Percentiles rank a stretch among this genome's conserved stretches.
phyloP scores from a whole-genome alignment of 2,113 vertebrate genomes.

The Chionodraco myersi region DNA sequence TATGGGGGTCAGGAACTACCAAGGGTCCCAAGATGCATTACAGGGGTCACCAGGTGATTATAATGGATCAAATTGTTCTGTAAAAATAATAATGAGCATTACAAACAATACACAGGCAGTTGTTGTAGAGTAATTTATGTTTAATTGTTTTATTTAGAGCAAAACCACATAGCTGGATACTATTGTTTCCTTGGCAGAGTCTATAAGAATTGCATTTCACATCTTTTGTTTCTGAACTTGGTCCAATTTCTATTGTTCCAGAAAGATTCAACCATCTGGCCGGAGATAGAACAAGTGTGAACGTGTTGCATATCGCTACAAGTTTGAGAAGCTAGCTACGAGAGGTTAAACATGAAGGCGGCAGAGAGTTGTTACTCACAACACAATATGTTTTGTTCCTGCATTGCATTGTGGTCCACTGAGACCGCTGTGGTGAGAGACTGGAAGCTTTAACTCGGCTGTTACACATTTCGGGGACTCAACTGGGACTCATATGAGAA shows the following conservation, averaged over 20 bases:
- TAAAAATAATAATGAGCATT: no score
- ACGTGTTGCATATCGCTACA: background rate
- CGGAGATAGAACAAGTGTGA: constrained; percentile 9
- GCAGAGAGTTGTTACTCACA: background rate
- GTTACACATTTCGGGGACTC: background rate
- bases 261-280: background rate
- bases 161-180: no score
- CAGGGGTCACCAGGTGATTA: no score
- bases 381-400: constrained; percentile 1
- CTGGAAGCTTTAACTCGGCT: constrained; percentile 8
- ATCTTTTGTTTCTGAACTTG: background rate
- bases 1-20: background rate
- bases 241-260: background rate
- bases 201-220: background rate
- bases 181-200: no score
- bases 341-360: constrained; percentile 16
- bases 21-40: background rate
- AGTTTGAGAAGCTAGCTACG: background rate
- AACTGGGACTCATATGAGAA: no score
- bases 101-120: no score
- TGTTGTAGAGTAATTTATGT: no score
- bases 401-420: background rate
- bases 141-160: no score
- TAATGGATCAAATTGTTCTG: no score
- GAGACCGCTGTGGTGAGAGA: constrained; percentile 9